phyloP scores from a whole-genome alignment of 2,113 vertebrate genomes.

The Aldabrachelys gigantea region DNA sequence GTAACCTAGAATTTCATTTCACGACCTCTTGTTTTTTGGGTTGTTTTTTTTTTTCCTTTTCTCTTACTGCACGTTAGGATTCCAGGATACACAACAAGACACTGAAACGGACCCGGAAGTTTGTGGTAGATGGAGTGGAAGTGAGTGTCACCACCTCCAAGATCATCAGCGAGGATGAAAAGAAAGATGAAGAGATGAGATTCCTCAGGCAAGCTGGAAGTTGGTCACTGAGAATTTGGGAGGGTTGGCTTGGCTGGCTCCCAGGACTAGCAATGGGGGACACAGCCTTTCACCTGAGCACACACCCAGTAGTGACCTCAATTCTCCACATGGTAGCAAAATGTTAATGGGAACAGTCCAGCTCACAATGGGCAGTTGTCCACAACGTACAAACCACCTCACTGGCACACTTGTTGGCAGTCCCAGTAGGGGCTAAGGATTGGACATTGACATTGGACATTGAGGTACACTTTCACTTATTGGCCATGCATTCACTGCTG shows the following conservation, averaged over 20 bases:
- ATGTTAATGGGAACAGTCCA: not conserved
- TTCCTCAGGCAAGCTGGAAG: slow-evolving; percentile 88
- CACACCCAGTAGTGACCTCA: rapidly evolving
- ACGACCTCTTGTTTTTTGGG: not conserved
- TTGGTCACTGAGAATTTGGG: not conserved
- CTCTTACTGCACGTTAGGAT: slow-evolving; percentile 71
- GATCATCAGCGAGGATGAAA: slow-evolving; percentile 96
- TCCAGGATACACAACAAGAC: slow-evolving; percentile 87
- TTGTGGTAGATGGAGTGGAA: slow-evolving; percentile 92
- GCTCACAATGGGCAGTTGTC: not conserved
- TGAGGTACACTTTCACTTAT: not conserved
- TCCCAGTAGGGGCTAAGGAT: not conserved
- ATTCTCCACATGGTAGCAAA: not conserved
- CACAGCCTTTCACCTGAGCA: not conserved
- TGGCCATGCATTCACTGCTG: not conserved
- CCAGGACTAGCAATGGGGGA: rapidly evolving
- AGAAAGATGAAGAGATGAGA: slow-evolving; percentile 98
- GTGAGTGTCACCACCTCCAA: slow-evolving; percentile 98
- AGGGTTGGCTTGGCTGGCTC: not conserved
- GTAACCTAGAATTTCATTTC: not conserved
- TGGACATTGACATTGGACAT: rapidly evolving
- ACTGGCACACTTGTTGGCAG: not conserved
- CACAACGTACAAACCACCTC: not conserved
- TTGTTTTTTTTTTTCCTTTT: not conserved
- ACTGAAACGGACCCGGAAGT: slow-evolving; percentile 94